Percentiles rank a stretch among this genome's conserved stretches.
Conservation (phyloP, 2,888 invertebrate species). For the Megamerina dolium region DNA sequence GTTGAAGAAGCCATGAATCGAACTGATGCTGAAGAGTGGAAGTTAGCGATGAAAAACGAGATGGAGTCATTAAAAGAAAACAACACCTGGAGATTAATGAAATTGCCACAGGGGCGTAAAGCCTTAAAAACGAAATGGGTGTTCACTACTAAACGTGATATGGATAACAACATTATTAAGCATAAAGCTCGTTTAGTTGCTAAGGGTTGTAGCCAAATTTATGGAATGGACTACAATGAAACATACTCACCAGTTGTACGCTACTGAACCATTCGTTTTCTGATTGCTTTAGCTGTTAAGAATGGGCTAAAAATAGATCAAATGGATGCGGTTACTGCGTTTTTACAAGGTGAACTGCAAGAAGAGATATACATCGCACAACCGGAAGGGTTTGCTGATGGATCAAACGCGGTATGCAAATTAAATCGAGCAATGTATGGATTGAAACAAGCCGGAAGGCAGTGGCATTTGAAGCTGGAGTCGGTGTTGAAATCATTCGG, state of each 20-base stretch:
- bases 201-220: slow-evolving; percentile 14
- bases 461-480: no score
- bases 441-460: no score
- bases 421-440: no score
- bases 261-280: slow-evolving; percentile 4
- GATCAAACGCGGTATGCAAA: no score
- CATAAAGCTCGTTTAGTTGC: slow-evolving; percentile 12
- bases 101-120: slow-evolving; percentile 2
- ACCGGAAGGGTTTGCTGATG: no score
- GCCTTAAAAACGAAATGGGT: slow-evolving; percentile 4
- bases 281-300: slow-evolving; percentile 3
- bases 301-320: slow-evolving; percentile 5
- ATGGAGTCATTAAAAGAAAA: slow-evolving; percentile 1
- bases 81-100: no score
- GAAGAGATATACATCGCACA: no score
- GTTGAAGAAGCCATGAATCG: slow-evolving; percentile 3
- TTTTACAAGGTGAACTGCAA: slow-evolving; percentile 1
- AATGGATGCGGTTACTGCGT: slow-evolving; percentile 2
- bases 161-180: background rate
- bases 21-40: slow-evolving; percentile 7
- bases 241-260: slow-evolving; percentile 13
- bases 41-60: background rate
- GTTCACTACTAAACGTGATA: slow-evolving; percentile 6
- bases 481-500: slow-evolving; percentile 12
- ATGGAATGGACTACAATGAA: slow-evolving; percentile 10